phyloP scores from a whole-genome alignment of 23 tunicate genomes.

The Halocynthia roretzi region DNA sequence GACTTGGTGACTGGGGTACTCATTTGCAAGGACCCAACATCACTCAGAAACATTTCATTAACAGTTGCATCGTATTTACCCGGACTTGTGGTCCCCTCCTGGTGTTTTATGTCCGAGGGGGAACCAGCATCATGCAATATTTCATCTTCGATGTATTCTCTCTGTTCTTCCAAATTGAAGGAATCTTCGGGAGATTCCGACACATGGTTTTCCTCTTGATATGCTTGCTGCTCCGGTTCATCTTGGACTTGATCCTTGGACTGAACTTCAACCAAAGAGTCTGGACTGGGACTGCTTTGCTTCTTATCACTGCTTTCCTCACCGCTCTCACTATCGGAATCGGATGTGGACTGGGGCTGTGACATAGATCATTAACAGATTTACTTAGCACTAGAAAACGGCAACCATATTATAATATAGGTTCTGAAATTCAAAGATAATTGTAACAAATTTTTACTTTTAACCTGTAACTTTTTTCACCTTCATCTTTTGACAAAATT shows the following conservation, averaged over 20 bases:
- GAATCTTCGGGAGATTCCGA: constrained; percentile 2
- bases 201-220: not conserved
- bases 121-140: not conserved
- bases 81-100: not conserved
- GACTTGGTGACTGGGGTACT: not conserved
- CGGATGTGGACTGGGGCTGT: not conserved
- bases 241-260: not conserved
- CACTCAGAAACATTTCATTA: not conserved
- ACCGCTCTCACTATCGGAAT: not conserved
- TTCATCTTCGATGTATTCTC: not conserved
- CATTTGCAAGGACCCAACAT: not conserved
- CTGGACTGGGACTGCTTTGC: no score
- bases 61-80: not conserved
- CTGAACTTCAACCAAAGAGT: no score
- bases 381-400: no score
- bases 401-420: no score
- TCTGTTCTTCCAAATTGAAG: not conserved
- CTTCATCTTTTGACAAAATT: no score
- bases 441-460: no score
- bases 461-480: no score
- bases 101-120: not conserved
- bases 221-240: not conserved
- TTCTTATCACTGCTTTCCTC: not conserved
- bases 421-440: no score
- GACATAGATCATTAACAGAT: not conserved